These are phyloP conservation scores for Penaeus chinensis DNA, from an alignment of 1,140 invertebrate species.

Conservation along the genomic window DNA sequence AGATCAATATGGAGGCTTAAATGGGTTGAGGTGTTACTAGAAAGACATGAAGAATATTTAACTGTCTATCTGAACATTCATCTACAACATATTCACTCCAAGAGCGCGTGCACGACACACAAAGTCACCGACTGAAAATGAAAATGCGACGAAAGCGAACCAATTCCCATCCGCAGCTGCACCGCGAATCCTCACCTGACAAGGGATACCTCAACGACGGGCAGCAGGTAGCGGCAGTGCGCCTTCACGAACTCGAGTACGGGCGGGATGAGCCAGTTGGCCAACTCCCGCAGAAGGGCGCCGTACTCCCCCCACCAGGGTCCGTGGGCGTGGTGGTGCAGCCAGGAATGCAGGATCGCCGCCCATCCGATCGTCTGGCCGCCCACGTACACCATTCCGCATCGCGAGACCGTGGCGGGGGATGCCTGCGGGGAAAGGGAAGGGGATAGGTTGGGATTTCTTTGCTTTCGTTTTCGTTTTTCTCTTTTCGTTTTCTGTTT, in stretches of 20 bases:
- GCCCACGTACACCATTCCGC: constrained; percentile 92
- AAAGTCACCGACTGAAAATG: too few relatives aligned
- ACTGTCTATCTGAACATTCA: too few relatives aligned
- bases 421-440: constrained; percentile 76
- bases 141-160: too few relatives aligned
- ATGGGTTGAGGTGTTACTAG: too few relatives aligned
- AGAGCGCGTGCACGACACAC: too few relatives aligned
- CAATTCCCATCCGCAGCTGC: too few relatives aligned
- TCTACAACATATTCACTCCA: too few relatives aligned
- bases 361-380: constrained; percentile 80
- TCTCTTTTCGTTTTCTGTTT: not conserved
- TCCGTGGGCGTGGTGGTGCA: constrained; percentile 35
- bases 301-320: constrained; percentile 77
- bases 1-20: too few relatives aligned
- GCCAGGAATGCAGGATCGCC: constrained; percentile 76
- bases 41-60: too few relatives aligned
- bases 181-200: constrained; percentile 66
- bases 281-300: constrained; percentile 75
- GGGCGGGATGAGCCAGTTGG: constrained; percentile 81
- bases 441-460: not conserved
- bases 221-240: constrained; percentile 72
- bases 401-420: constrained; percentile 92
- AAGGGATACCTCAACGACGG: constrained; percentile 80
- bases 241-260: constrained; percentile 76
- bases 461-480: not conserved